Percentiles rank a stretch among this genome's conserved stretches.
Evolutionary conservation across 2,888 invertebrate species (phyloP).

Genomic region (Lamproptera curius): DNA sequence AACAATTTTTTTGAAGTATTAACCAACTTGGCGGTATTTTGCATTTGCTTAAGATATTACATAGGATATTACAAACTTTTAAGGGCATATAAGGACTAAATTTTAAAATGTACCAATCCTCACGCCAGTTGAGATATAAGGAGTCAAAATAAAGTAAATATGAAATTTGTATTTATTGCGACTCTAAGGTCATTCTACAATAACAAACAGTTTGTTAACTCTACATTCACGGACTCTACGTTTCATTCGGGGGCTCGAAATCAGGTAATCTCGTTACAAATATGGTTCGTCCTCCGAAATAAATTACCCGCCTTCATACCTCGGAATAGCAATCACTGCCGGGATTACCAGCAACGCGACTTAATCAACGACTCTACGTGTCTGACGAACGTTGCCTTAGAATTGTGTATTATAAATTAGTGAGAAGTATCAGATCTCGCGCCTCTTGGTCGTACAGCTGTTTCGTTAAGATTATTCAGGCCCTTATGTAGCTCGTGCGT

Average conservation of each 20-base stretch:
- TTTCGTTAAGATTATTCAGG: not conserved
- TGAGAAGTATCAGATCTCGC: not conserved
- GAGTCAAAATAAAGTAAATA: no score
- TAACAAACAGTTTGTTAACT: no score
- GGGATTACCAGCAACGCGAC: conserved; percentile 8
- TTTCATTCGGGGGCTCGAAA: conserved; percentile 1
- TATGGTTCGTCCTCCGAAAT: conserved; percentile 13
- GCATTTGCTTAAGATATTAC: no score
- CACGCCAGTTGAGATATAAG: no score
- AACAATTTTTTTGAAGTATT: no score
- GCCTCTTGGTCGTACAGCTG: not conserved
- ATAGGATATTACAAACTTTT: no score
- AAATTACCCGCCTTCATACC: conserved; percentile 15
- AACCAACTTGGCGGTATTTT: no score
- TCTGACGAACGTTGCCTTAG: conserved; percentile 1
- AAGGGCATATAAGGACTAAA: no score
- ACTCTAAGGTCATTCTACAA: no score
- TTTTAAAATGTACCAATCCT: no score
- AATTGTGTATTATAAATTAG: not conserved
- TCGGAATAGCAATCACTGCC: conserved; percentile 16
- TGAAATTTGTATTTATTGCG: no score
- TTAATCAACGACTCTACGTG: conserved; percentile 13
- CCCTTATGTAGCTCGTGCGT: not conserved
- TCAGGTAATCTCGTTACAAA: conserved; percentile 13
- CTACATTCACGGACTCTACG: no score